These are phyloP conservation scores for Callipepla squamata DNA, from an alignment of 2,113 vertebrate genomes.

Conservation along the genomic window DNA sequence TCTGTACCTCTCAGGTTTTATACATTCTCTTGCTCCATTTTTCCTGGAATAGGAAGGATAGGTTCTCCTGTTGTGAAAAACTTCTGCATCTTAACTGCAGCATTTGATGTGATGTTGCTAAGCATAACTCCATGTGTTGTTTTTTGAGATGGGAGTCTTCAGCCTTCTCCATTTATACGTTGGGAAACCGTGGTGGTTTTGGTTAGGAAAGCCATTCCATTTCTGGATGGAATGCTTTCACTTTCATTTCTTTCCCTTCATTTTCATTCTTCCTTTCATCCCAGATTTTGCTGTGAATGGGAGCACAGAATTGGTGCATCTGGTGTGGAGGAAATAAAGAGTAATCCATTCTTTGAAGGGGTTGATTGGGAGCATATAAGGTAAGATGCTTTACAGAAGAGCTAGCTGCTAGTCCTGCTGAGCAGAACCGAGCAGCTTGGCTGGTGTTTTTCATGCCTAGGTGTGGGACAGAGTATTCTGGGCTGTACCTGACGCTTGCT, in stretches of 20 bases:
- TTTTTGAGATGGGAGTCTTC: slow-evolving; percentile 15
- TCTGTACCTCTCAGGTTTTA: not conserved
- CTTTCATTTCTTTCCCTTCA: slow-evolving; percentile 53
- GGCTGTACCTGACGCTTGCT: not conserved
- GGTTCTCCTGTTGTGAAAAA: not conserved
- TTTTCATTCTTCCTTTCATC: slow-evolving; percentile 72
- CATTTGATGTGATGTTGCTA: not conserved
- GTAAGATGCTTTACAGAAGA: slow-evolving; percentile 73
- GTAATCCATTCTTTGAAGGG: slow-evolving; percentile 95
- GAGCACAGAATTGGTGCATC: slow-evolving; percentile 92
- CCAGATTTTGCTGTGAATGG: slow-evolving; percentile 98
- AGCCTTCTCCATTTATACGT: not conserved
- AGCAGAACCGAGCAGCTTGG: not conserved
- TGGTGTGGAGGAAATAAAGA: slow-evolving; percentile 95
- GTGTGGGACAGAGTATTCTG: not conserved
- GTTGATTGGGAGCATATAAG: slow-evolving; percentile 99
- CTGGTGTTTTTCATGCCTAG: not conserved
- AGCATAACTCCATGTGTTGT: not conserved
- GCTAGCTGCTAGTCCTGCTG: not conserved
- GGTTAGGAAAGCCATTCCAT: slow-evolving; percentile 39
- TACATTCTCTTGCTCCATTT: not conserved
- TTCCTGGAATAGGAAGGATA: slow-evolving; percentile 5
- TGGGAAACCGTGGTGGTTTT: not conserved
- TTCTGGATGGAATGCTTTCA: slow-evolving; percentile 13
- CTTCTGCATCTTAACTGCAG: not conserved